phyloP scores from a whole-genome alignment of 1,140 invertebrate species.

The Lordiphosa mommai region DNA sequence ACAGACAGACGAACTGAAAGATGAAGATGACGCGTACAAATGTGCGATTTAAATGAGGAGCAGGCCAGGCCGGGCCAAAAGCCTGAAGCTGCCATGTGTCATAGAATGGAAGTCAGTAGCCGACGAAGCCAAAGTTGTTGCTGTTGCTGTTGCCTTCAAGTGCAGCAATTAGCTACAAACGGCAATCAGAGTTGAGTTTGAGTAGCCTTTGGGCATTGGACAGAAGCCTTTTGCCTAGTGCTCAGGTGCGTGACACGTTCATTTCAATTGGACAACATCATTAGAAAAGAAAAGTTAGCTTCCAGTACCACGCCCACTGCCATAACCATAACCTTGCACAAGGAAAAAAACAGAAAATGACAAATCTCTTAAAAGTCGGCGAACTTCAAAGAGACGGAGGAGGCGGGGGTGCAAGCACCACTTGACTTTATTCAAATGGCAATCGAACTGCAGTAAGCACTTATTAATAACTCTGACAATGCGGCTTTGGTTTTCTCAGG shows the following conservation, averaged over 20 bases:
- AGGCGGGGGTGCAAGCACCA: no score
- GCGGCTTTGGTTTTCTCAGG: slow-evolving; percentile 34
- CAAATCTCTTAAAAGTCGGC: slow-evolving; percentile 43
- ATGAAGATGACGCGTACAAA: slow-evolving; percentile 67
- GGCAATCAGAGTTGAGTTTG: slow-evolving; percentile 52
- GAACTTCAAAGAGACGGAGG: slow-evolving; percentile 45
- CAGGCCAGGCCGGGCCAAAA: slow-evolving; percentile 20
- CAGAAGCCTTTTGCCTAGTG: slow-evolving; percentile 25
- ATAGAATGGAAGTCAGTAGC: slow-evolving; percentile 44
- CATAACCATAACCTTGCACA: slow-evolving; percentile 27
- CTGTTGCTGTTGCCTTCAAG: slow-evolving; percentile 42
- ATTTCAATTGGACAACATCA: slow-evolving; percentile 53
- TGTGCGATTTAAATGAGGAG: slow-evolving; percentile 69
- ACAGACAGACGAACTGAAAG: background rate
- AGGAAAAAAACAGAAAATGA: slow-evolving; percentile 23
- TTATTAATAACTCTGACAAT: slow-evolving; percentile 74
- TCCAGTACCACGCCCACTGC: slow-evolving; percentile 25
- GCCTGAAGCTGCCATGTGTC: slow-evolving; percentile 45
- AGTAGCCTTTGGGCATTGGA: slow-evolving; percentile 19
- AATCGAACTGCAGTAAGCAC: slow-evolving; percentile 29
- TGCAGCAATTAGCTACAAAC: slow-evolving; percentile 53
- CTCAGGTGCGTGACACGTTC: slow-evolving; percentile 15
- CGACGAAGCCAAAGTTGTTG: no score
- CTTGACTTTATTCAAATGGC: slow-evolving; percentile 64
- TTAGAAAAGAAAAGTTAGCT: slow-evolving; percentile 33